Percentiles rank a stretch among this genome's conserved stretches.
Evolutionary conservation across 2,888 invertebrate genomes (phyloP).

Genomic region (Spicauda simplicius): DNA sequence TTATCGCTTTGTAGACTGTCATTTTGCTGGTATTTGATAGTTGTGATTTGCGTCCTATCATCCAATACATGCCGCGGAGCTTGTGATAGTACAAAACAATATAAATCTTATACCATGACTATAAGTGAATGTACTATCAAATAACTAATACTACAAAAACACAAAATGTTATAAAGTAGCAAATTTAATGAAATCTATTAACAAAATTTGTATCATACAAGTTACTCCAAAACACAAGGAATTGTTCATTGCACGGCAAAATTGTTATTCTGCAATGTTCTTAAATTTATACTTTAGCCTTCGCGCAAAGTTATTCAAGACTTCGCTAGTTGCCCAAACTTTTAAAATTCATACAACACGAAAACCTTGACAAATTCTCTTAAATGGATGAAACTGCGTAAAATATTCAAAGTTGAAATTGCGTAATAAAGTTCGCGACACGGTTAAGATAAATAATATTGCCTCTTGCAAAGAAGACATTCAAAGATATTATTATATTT

Average conservation of each 20-base stretch:
- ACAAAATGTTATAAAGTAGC: no score
- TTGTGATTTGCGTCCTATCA: no score
- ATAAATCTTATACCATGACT: no score
- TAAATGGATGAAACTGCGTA: slow-evolving; percentile 19
- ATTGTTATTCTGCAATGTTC: background rate
- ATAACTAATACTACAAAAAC: no score
- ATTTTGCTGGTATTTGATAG: no score
- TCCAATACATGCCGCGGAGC: no score
- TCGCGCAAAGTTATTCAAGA: background rate
- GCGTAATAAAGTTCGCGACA: slow-evolving; percentile 25
- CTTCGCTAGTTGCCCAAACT: slow-evolving; percentile 10
- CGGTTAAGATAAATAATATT: slow-evolving; percentile 31
- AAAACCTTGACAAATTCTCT: slow-evolving; percentile 12
- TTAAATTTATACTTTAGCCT: background rate
- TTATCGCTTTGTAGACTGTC: no score
- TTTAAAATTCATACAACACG: slow-evolving; percentile 12
- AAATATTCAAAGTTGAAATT: slow-evolving; percentile 25
- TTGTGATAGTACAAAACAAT: no score
- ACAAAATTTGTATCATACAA: no score
- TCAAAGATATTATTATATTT: slow-evolving; percentile 24
- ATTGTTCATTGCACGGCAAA: background rate
- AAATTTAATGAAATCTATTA: no score
- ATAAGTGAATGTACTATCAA: no score
- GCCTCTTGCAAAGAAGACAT: slow-evolving; percentile 6
- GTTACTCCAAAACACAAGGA: no score